Evolutionary conservation across 2,113 vertebrate species (phyloP), one percentile per base, ranked within the genome.

Genomic region (Chrysemys picta): DNA sequence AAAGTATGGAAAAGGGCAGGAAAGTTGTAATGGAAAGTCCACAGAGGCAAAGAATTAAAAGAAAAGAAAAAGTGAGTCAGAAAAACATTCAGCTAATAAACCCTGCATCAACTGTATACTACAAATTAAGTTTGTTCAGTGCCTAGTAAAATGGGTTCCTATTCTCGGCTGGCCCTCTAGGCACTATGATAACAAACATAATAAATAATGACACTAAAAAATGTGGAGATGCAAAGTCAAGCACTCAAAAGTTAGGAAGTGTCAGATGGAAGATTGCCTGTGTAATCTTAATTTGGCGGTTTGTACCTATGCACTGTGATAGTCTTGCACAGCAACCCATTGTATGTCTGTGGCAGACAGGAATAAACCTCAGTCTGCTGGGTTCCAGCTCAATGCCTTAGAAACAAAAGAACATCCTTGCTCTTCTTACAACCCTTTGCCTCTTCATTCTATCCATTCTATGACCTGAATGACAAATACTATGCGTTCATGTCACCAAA

Each of bases 401-500:
- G 31, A 62, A 22, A 38, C 9, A 72, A 38, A 65, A 65, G 62
- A 35, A 94, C 90, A 94, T 92, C 52, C 29, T 24, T 91, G 93
- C 87, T 93, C 50, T 80, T 80, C 10, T 52, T 95, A 85, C 72
- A 95, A 88, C 45, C 72, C 89, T 86, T 90, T 50, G 65, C 84
- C 92, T 93, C 38, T 95, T 91, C 82, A 94, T 59, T 50, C 31
- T 72, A 53, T 82, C 93, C 88, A 84, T 95, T 89, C 94, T 90
- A 57, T 93, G 52, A 84, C 76, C 91, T 62, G 90, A 78, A 88
- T 93, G 96, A 94, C 85, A 29, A 94, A 83, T 84, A 50, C 85
- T 29, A 47, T 35, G 14, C 5, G 8, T 72, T 38, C n/a, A 22
- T 19, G 31, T 93, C 92, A 96, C 94, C 95, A 91, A 92, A 94